Evolutionary conservation across 2,113 vertebrate species (phyloP).

Genomic region (Hiodon tergisus): DNA sequence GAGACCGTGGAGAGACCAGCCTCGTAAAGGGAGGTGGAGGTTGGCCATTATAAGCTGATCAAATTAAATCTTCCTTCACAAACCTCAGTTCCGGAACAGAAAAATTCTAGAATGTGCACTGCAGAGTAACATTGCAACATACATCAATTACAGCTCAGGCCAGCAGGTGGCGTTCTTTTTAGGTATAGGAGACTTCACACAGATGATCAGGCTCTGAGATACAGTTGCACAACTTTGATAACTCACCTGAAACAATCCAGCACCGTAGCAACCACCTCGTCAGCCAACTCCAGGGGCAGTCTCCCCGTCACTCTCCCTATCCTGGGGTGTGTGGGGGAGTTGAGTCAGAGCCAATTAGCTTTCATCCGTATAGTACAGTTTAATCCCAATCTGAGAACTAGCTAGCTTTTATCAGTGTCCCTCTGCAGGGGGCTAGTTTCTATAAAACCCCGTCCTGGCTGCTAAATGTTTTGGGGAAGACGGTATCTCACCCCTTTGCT

Average conservation of each 20-base stretch:
- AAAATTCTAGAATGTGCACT: too few relatives aligned
- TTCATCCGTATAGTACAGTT: not conserved
- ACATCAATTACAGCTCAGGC: not conserved
- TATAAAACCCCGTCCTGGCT: too few relatives aligned
- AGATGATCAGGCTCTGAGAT: too few relatives aligned
- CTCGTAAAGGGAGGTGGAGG: too few relatives aligned
- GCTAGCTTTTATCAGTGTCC: too few relatives aligned
- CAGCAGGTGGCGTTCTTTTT: not conserved
- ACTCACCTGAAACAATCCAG: constrained; percentile 87
- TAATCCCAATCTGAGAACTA: too few relatives aligned
- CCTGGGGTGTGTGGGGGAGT: constrained; percentile 47
- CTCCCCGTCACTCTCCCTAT: constrained; percentile 88
- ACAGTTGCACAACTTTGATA: not conserved
- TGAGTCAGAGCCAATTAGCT: not conserved
- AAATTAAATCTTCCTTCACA: too few relatives aligned
- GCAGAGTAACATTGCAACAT: not conserved
- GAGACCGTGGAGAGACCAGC: not conserved
- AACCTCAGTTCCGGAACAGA: too few relatives aligned
- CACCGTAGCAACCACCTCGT: constrained; percentile 90
- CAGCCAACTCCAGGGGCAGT: constrained; percentile 85
- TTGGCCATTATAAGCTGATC: too few relatives aligned
- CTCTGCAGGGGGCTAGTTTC: too few relatives aligned
- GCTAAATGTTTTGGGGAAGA: not conserved
- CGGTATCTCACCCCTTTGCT: constrained; percentile 82
- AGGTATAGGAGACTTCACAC: not conserved